Percentiles rank a stretch among this genome's conserved stretches.
Conservation (phyloP, 2,113 vertebrate species). For the Hemicordylus capensis region DNA sequence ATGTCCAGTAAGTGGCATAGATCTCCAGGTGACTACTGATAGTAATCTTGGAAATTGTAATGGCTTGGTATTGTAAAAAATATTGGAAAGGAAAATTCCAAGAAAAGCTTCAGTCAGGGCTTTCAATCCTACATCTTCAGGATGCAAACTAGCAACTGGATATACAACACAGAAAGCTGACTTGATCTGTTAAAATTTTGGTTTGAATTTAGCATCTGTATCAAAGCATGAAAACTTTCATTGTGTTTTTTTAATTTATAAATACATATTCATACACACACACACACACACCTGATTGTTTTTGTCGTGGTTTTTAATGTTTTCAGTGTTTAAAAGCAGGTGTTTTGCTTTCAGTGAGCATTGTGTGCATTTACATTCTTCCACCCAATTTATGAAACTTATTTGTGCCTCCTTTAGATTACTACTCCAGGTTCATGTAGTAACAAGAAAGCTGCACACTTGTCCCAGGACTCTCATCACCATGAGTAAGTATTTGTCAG, state of each 20-base stretch:
- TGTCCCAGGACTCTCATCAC: conserved; percentile 85
- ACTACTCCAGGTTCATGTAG: conserved; percentile 74
- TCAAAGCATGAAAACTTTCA: background rate
- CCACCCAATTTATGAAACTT: background rate
- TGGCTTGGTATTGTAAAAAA: too few species aligned
- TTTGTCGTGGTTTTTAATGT: background rate
- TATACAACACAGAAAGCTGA: too few species aligned
- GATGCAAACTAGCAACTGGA: too few species aligned
- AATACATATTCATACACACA: background rate
- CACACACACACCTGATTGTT: background rate
- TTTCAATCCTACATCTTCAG: too few species aligned
- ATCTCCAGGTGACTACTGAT: too few species aligned
- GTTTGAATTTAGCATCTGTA: background rate
- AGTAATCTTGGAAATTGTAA: too few species aligned
- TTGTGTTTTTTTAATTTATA: background rate
- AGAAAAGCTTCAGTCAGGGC: too few species aligned
- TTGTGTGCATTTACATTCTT: background rate
- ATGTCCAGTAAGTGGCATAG: too few species aligned
- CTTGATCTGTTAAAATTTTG: background rate
- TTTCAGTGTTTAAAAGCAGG: background rate
- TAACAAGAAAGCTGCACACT: conserved; percentile 83
- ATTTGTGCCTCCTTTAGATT: conserved; percentile 74
- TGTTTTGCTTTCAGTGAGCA: background rate
- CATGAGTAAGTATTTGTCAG: conserved; percentile 87
- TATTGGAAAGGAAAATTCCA: too few species aligned